A percentile compares a stretch with the other conserved stretches of the same genome.
These are phyloP conservation scores for Pteromalus puparum DNA, from an alignment of 1,140 invertebrate genomes.

Conservation along the genomic window DNA sequence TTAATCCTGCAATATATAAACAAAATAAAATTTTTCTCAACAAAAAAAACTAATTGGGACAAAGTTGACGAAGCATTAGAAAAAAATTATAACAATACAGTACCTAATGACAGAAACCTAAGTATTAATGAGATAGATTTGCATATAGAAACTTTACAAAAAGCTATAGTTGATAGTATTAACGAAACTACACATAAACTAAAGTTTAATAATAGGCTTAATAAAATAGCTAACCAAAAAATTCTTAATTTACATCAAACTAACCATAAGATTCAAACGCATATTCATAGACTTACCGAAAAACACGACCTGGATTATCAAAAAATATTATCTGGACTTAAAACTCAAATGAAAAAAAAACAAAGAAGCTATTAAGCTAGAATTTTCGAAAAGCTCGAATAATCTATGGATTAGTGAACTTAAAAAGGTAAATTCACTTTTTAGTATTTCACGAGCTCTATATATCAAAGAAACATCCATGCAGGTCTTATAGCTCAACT, in stretches of 20 bases:
- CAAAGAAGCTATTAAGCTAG: conserved; percentile 31
- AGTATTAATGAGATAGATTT: conserved; percentile 29
- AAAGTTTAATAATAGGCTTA: background rate
- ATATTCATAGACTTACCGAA: conserved; percentile 20
- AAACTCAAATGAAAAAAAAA: background rate
- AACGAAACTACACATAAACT: background rate
- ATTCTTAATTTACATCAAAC: conserved; percentile 22
- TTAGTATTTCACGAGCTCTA: no score
- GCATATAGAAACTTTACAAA: background rate
- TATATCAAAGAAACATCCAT: no score
- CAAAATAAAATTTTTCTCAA: background rate
- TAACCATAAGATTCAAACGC: conserved; percentile 26
- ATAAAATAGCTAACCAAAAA: conserved; percentile 25
- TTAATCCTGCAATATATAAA: background rate
- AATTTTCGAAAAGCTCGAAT: conserved; percentile 43
- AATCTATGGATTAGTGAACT: conserved; percentile 49
- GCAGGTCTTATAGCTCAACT: no score
- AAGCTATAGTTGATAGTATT: conserved; percentile 5
- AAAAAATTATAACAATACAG: background rate
- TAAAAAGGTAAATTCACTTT: background rate
- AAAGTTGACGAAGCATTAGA: background rate
- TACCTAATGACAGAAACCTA: conserved; percentile 39
- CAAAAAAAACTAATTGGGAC: conserved; percentile 37
- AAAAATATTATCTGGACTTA: conserved; percentile 9
- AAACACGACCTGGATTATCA: background rate